Percentiles rank a stretch among this genome's conserved stretches.
Evolutionary conservation across 2,888 invertebrate genomes (phyloP).

Genomic region (Hypena proboscidalis): DNA sequence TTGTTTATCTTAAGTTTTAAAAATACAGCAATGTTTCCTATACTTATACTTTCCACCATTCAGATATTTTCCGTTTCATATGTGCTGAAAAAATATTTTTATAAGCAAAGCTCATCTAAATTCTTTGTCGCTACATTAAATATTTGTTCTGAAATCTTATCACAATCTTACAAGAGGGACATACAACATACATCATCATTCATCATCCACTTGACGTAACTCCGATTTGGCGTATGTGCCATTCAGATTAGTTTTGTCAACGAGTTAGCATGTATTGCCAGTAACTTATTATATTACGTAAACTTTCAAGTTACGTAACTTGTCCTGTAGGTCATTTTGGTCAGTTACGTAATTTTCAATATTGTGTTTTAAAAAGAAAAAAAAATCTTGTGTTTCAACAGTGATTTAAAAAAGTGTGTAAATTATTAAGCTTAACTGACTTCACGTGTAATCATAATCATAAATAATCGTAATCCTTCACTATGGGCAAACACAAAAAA

Average conservation of each 20-base stretch:
- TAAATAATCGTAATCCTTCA: too few relatives aligned
- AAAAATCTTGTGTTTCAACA: too few relatives aligned
- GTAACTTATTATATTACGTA: slow-evolving; percentile 36
- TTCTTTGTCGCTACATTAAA: slow-evolving; percentile 44
- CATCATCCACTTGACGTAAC: slow-evolving; percentile 75
- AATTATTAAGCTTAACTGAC: too few relatives aligned
- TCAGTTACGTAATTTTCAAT: background rate
- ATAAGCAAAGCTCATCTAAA: slow-evolving; percentile 26
- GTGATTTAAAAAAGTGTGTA: too few relatives aligned
- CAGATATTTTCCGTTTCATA: too few relatives aligned
- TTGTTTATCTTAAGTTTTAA: too few relatives aligned
- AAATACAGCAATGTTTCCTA: too few relatives aligned
- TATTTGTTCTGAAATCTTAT: slow-evolving; percentile 56
- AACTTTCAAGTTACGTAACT: slow-evolving; percentile 23
- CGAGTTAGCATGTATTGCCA: slow-evolving; percentile 39
- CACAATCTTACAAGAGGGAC: slow-evolving; percentile 56
- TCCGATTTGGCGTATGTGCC: slow-evolving; percentile 52
- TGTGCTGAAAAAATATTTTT: too few relatives aligned
- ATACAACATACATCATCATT: slow-evolving; percentile 76
- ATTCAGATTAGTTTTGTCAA: slow-evolving; percentile 59
- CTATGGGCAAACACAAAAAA: too few relatives aligned
- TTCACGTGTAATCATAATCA: too few relatives aligned
- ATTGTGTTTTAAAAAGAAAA: too few relatives aligned
- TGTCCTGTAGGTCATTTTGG: slow-evolving; percentile 1
- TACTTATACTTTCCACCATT: too few relatives aligned